These are phyloP conservation scores for Hemicentrotus pulcherrimus DNA, from an alignment of 35 echinoderm and acorn worm genomes.

Conservation along the genomic window DNA sequence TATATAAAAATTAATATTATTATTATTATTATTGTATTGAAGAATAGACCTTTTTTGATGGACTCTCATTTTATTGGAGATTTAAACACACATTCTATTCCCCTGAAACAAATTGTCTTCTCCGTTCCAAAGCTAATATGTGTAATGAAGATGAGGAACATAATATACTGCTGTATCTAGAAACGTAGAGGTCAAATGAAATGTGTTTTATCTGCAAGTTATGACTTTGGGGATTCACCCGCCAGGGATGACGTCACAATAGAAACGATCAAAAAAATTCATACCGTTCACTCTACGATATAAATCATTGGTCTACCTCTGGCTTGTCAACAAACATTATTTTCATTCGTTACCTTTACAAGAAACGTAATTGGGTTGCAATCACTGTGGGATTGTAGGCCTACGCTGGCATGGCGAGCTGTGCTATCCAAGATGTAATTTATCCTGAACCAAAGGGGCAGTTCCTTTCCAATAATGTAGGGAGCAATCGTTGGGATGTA, in stretches of 20 bases:
- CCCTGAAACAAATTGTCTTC: not conserved
- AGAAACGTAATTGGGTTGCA: not conserved
- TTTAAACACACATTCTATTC: not conserved
- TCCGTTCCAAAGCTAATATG: not conserved
- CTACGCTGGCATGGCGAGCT: not conserved
- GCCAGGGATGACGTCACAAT: not conserved
- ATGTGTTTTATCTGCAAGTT: not conserved
- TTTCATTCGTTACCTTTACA: conserved; percentile 5
- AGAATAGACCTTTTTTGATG: too few relatives aligned
- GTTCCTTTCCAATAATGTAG: not conserved
- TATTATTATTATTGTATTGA: too few relatives aligned
- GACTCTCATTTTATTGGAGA: not conserved
- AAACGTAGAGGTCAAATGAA: not conserved
- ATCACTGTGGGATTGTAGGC: not conserved
- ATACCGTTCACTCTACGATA: not conserved
- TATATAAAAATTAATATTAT: too few relatives aligned
- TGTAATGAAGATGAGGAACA: not conserved
- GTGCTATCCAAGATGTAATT: not conserved
- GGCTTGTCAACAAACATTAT: not conserved
- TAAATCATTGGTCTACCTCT: not conserved
- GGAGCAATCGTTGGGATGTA: not conserved
- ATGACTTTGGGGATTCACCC: not conserved
- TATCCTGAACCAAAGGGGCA: not conserved
- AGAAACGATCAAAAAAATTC: not conserved
- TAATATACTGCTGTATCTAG: not conserved